These are phyloP conservation scores for Rostratula benghalensis DNA, from an alignment of 2,113 vertebrate species.

Conservation along the genomic window DNA sequence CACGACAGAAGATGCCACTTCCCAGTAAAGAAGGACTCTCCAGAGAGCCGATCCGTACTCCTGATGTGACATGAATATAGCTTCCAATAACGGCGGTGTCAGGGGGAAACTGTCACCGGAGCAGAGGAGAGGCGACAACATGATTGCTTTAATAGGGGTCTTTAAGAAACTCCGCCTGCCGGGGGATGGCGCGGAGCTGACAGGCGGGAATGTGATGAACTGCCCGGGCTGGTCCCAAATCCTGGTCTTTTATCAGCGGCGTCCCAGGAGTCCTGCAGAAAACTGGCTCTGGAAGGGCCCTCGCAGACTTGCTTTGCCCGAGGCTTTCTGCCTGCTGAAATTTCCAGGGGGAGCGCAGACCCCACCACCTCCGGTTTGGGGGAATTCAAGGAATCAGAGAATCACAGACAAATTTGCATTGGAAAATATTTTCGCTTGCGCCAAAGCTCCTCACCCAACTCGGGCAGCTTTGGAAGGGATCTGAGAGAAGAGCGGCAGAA, in stretches of 20 bases:
- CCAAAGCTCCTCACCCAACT: neutral
- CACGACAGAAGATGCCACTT: constrained; percentile 18
- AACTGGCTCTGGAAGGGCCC: neutral
- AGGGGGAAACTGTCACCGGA: neutral
- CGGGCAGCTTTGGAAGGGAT: too few relatives aligned
- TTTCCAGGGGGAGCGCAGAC: accelerated
- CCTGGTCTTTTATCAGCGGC: accelerated
- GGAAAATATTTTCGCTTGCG: neutral
- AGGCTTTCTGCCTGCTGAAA: neutral
- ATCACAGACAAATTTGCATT: too few relatives aligned
- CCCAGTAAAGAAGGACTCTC: constrained; percentile 21
- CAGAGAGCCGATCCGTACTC: neutral
- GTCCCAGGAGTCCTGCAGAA: accelerated
- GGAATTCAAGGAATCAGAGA: neutral
- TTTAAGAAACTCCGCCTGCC: neutral
- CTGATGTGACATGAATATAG: neutral
- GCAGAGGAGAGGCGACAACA: neutral
- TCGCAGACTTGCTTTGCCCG: accelerated
- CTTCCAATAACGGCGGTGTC: neutral
- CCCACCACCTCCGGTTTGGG: neutral
- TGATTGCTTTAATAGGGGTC: neutral
- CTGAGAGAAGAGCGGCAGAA: neutral
- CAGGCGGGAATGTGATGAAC: neutral
- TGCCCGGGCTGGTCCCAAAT: neutral
- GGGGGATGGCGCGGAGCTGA: neutral